Percentiles rank a stretch among this genome's conserved stretches.
Conservation (phyloP, 1,140 invertebrate genomes). For the Wasmannia auropunctata region DNA sequence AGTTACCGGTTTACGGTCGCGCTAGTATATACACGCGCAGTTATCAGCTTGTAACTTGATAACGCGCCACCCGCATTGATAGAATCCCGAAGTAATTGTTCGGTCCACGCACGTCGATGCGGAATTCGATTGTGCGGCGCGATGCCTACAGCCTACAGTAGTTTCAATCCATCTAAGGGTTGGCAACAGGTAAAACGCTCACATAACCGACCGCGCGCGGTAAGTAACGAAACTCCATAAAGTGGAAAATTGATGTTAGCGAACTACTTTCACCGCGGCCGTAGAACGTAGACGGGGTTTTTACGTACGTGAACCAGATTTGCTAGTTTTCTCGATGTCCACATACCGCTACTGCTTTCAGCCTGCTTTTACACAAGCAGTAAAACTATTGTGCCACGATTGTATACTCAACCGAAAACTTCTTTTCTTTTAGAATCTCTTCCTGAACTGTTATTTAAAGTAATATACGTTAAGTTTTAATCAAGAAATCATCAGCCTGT, state of each 20-base stretch:
- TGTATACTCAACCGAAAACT: not conserved
- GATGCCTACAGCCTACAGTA: not conserved
- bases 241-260: slow-evolving; percentile 54
- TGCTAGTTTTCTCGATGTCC: slow-evolving; percentile 29
- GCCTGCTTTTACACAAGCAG: not conserved
- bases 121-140: slow-evolving; percentile 42
- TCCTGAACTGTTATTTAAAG: not conserved
- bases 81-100: slow-evolving; percentile 54
- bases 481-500: not conserved
- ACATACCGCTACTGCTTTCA: not conserved
- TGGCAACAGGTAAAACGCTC: slow-evolving; percentile 50
- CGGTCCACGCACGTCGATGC: slow-evolving; percentile 50
- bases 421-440: not conserved
- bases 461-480: not conserved
- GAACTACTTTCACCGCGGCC: slow-evolving; percentile 29
- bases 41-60: slow-evolving; percentile 45
- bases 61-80: slow-evolving; percentile 6
- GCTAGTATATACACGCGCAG: not conserved
- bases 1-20: slow-evolving; percentile 20
- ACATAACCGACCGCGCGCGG: not conserved
- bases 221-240: slow-evolving; percentile 59
- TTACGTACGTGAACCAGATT: slow-evolving; percentile 44
- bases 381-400: not conserved
- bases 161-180: slow-evolving; percentile 35
- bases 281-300: slow-evolving; percentile 25